Base-by-base conservation (phyloP, 2,113 vertebrate species). In the Gambusia holbrooki region DNA sequence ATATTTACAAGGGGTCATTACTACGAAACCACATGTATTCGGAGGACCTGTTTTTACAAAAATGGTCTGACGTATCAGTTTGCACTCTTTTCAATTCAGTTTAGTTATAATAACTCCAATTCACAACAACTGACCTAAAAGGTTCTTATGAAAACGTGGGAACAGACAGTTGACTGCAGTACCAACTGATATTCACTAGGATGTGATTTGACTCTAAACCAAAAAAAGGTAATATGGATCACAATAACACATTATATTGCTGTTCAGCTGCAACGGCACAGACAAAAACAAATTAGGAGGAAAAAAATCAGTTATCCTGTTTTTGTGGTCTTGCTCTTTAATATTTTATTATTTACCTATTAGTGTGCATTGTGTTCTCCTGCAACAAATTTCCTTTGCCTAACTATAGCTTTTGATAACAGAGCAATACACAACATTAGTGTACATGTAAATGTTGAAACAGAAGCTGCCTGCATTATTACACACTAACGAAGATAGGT, bases 371-470 rank as follows among this genome's bases (percentile, higher is more conserved):
- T 74, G 42, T 66, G 35, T 28, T 80, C 33, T 54, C 17, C 27
- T 67, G 14, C 30, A 35, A 61, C 4, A 4, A 22, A 33, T 66
- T 70, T 72, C 73, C 19, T 73, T 84, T 68, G 63, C 63, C 72
- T 86, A 65, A 74, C 80, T 85, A 73, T 15, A 11, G 37, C 71
- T 72, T 83, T 35, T 27, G 42, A 62, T 60, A 54, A 79, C 61
- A 69, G 29, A 76, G 77, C 35, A 27, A 83, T 61, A 81, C 75
- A 62, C 65, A 75, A 81, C 72, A 79, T 87, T 85, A 89, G 37
- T 22, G 28, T 66, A 30, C 33, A 73, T 58, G 69, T 25, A 75
- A 78, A 84, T 76, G 54, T 19, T 5, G 29, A 66, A 8, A 35
- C 37, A 70, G 42, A 73, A 72, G 62, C 7, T 67, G 60, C 25